Conservation (phyloP, 2,113 vertebrate genomes). For the Scophthalmus maximus region DNA sequence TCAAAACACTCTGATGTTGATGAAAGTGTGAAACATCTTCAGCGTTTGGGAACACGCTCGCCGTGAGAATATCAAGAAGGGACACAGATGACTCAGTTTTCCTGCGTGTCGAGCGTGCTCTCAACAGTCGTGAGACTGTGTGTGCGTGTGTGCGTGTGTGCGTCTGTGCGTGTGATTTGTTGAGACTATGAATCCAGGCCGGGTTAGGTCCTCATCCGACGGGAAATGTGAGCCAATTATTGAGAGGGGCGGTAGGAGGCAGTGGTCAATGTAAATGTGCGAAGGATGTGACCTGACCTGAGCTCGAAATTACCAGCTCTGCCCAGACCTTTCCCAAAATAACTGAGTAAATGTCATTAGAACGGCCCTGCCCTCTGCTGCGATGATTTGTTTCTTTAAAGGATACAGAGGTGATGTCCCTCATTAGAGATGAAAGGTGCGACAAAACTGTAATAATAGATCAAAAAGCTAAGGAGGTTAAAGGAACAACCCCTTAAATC, state of each 20-base stretch:
- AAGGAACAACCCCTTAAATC: slow-evolving; percentile 34
- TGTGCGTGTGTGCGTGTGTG: slow-evolving; percentile 19
- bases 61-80: slow-evolving; percentile 35
- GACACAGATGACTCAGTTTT: slow-evolving; percentile 49
- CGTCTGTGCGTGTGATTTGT: slow-evolving; percentile 9
- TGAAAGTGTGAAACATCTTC: slow-evolving; percentile 22
- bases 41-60: slow-evolving; percentile 32
- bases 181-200: slow-evolving; percentile 20
- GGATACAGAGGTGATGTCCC: slow-evolving; percentile 41
- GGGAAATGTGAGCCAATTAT: slow-evolving; percentile 39
- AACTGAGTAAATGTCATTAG: slow-evolving; percentile 66
- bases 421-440: slow-evolving; percentile 53
- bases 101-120: slow-evolving; percentile 24
- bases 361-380: slow-evolving; percentile 4
- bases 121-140: too few species aligned
- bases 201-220: slow-evolving; percentile 21
- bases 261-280: slow-evolving; percentile 59
- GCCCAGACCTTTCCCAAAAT: slow-evolving; percentile 59
- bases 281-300: slow-evolving; percentile 50
- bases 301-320: slow-evolving; percentile 52
- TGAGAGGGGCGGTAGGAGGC: slow-evolving; percentile 25
- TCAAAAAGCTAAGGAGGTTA: slow-evolving; percentile 56
- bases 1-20: slow-evolving; percentile 24
- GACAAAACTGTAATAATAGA: slow-evolving; percentile 15
- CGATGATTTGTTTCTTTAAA: slow-evolving; percentile 37